Conservation (phyloP, 2,113 vertebrate species). For the Nannospalax galili region DNA sequence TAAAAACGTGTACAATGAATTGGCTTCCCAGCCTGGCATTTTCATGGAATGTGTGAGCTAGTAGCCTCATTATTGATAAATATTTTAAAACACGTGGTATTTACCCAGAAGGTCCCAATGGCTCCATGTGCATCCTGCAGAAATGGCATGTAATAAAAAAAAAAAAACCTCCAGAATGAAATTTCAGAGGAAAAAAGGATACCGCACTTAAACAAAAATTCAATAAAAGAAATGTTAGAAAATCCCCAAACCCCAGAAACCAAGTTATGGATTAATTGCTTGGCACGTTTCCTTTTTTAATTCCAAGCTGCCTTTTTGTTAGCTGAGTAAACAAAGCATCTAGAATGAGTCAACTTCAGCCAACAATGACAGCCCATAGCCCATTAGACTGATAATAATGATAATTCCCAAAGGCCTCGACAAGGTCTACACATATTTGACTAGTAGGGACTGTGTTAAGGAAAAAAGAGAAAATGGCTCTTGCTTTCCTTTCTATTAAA, state of each 20-base stretch:
- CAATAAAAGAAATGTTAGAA: slow-evolving; percentile 71
- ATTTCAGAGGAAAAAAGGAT: slow-evolving; percentile 74
- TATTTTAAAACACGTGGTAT: slow-evolving; percentile 74
- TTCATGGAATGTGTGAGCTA: slow-evolving; percentile 70
- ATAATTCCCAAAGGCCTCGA: slow-evolving; percentile 64
- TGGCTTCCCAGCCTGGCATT: slow-evolving; percentile 71
- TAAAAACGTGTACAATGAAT: slow-evolving; percentile 50
- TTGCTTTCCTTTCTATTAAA: slow-evolving; percentile 1
- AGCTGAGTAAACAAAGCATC: slow-evolving; percentile 67
- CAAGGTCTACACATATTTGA: slow-evolving; percentile 20
- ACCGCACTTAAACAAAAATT: slow-evolving; percentile 73
- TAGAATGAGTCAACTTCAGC: slow-evolving; percentile 65
- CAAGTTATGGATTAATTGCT: slow-evolving; percentile 82
- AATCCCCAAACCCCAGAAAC: slow-evolving; percentile 66
- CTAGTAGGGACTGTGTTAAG: background rate
- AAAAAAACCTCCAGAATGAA: slow-evolving; percentile 59
- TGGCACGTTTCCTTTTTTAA: slow-evolving; percentile 79
- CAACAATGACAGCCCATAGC: slow-evolving; percentile 61
- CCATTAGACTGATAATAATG: slow-evolving; percentile 74
- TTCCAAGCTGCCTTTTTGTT: slow-evolving; percentile 77
- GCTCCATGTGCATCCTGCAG: slow-evolving; percentile 69
- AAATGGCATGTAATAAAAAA: slow-evolving; percentile 73
- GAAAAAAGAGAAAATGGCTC: background rate
- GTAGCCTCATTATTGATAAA: slow-evolving; percentile 77
- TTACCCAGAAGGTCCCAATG: slow-evolving; percentile 71